These are phyloP conservation scores for Helarctos malayanus DNA, from an alignment of 2,797 vertebrate genomes.

Conservation along the genomic window DNA sequence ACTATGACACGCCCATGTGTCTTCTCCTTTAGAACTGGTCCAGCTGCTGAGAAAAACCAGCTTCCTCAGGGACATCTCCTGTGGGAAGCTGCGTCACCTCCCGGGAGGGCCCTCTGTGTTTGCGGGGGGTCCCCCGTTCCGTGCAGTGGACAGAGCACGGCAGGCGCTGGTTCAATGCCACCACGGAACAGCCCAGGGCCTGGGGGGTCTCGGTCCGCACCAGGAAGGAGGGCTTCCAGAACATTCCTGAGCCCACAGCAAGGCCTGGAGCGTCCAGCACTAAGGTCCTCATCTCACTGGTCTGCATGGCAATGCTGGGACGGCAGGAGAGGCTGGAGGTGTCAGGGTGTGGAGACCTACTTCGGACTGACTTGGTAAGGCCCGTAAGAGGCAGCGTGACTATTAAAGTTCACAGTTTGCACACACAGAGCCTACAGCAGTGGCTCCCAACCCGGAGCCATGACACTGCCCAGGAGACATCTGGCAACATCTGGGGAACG, in stretches of 20 bases:
- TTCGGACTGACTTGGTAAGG: fast-evolving
- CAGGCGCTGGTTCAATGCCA: fast-evolving
- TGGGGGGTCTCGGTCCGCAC: not conserved
- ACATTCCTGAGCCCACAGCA: not conserved
- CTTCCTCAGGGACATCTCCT: fast-evolving
- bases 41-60: not conserved
- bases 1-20: fast-evolving
- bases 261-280: not conserved
- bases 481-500: not conserved
- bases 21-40: not conserved
- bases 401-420: fast-evolving
- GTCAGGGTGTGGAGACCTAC: not conserved
- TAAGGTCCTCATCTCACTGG: not conserved
- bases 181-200: fast-evolving
- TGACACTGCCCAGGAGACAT: not conserved
- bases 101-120: not conserved
- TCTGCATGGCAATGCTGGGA: no score
- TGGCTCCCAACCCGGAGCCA: not conserved
- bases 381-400: fast-evolving
- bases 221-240: not conserved
- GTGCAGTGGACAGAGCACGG: fast-evolving
- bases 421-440: fast-evolving
- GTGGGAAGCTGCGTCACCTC: not conserved
- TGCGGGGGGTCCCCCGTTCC: not conserved
- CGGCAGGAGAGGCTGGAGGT: not conserved